Evolutionary conservation across 23 tunicate genomes (phyloP), one percentile per base, ranked within the genome.

Genomic region (Corella eumyota): DNA sequence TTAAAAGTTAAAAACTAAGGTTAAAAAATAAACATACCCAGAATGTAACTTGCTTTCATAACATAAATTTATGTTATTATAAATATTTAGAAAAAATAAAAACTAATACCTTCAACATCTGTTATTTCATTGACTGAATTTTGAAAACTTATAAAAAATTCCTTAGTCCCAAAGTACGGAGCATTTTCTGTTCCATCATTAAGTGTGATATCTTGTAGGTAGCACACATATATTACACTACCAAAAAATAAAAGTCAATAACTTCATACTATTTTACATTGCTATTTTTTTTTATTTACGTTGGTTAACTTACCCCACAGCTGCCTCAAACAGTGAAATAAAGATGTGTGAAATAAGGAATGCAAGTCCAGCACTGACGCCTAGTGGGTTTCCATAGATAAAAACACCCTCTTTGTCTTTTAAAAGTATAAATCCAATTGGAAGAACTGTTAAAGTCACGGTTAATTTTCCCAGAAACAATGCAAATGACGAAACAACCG

Each of bases 321-420:
- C 70, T 15, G 85, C 75, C 6, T 85, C 75, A 45, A 77, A 61
- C 7, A 85, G 53, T 1, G 95, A 85, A 20, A 77, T 54, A 52
- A 85, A 85, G 7, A 77, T 32, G 46, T 85, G 95, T 0, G 95
- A 56, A 30, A 85, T 67, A 11, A 77, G 35, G 45, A 56, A 77
- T 9, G 85, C 65, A 1, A 85, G 36, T 4, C 59, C 36, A 25
- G 85, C 80, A 20, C 95, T 46, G 45, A 77, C 76, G n/a, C 80
- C 85, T 20, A 85, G 60, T 0, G 95, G 95, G 49, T 77, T 77
- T 17, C 85, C 85, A 40, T 77, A 77, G 45, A 77, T 50, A 59
- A 70, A 85, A 6, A 85, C 75, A 19, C 82, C 95, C 29, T 65
- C 80, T 52, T 85, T 85, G 64, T 85, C 71, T 66, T 71, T 77